phyloP scores from a whole-genome alignment of 1,140 invertebrate genomes.

The Metopolophium dirhodum region DNA sequence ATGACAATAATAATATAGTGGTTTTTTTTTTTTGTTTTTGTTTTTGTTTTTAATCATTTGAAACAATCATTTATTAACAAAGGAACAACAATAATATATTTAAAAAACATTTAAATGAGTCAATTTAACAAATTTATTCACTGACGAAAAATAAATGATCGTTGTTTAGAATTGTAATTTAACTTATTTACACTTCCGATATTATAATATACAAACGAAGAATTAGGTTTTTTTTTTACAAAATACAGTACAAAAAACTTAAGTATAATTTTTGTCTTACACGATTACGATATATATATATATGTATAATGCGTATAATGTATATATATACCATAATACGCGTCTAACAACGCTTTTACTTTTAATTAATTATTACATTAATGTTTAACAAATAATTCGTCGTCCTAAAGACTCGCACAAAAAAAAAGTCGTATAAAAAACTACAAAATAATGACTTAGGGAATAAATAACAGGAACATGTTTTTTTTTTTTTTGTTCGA shows the following conservation, averaged over 20 bases:
- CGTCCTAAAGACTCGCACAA: constrained; percentile 54
- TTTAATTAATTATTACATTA: constrained; percentile 41
- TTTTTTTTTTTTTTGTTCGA: constrained; percentile 56
- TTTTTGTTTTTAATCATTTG: constrained; percentile 51
- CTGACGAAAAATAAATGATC: constrained; percentile 56
- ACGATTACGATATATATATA: constrained; percentile 1
- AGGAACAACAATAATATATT: constrained; percentile 57
- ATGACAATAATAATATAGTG: not conserved
- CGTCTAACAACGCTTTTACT: constrained; percentile 24
- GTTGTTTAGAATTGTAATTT: constrained; percentile 52
- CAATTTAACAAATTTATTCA: constrained; percentile 56
- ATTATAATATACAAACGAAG: constrained; percentile 52
- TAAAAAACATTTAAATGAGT: constrained; percentile 54
- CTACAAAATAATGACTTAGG: constrained; percentile 57
- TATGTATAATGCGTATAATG: not conserved
- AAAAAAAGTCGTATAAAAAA: constrained; percentile 52
- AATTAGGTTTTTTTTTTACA: constrained; percentile 53
- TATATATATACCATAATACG: constrained; percentile 6
- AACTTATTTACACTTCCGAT: constrained; percentile 54
- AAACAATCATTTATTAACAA: constrained; percentile 57
- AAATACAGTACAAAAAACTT: constrained; percentile 57
- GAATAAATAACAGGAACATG: constrained; percentile 57
- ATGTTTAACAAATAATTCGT: constrained; percentile 52
- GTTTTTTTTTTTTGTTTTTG: constrained; percentile 1
- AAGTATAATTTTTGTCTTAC: constrained; percentile 53